These are phyloP conservation scores for Athene noctua DNA, from an alignment of 2,113 vertebrate species.

Conservation along the genomic window DNA sequence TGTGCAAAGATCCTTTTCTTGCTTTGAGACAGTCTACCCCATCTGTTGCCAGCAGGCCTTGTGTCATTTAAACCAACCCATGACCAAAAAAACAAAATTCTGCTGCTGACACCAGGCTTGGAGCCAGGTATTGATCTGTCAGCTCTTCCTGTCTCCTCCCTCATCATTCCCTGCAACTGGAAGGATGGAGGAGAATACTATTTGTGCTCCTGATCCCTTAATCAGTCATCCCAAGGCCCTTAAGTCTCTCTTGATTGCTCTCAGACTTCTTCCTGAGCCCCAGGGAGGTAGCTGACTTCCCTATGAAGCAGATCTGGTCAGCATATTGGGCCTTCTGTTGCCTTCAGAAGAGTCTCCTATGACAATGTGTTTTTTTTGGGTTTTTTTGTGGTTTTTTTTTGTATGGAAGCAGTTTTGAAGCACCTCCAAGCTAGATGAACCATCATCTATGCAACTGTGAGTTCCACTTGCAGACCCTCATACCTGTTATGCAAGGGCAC, in stretches of 20 bases:
- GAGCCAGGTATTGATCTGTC: not conserved
- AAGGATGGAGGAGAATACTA: not conserved
- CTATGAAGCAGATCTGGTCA: not conserved
- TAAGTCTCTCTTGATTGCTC: not conserved
- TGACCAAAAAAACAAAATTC: not conserved
- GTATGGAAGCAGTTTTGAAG: not conserved
- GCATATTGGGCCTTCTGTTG: not conserved
- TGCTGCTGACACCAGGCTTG: not conserved
- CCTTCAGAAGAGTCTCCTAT: not conserved
- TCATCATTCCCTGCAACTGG: not conserved
- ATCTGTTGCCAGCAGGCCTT: not conserved
- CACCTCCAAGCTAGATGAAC: not conserved
- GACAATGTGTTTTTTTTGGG: not conserved
- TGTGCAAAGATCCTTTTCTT: not conserved
- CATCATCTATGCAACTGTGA: accelerated
- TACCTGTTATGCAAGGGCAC: not conserved
- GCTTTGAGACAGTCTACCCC: not conserved
- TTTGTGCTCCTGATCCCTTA: not conserved
- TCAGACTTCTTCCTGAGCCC: not conserved
- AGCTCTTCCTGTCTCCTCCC: not conserved
- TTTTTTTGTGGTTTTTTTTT: not conserved
- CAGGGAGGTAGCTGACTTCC: too few species aligned
- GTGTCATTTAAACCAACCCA: not conserved
- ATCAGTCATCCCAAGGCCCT: not conserved
- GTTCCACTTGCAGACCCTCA: not conserved